These are phyloP conservation scores for Rhodeus uyekii DNA, from an alignment of 2,797 vertebrate genomes.

Conservation along the genomic window DNA sequence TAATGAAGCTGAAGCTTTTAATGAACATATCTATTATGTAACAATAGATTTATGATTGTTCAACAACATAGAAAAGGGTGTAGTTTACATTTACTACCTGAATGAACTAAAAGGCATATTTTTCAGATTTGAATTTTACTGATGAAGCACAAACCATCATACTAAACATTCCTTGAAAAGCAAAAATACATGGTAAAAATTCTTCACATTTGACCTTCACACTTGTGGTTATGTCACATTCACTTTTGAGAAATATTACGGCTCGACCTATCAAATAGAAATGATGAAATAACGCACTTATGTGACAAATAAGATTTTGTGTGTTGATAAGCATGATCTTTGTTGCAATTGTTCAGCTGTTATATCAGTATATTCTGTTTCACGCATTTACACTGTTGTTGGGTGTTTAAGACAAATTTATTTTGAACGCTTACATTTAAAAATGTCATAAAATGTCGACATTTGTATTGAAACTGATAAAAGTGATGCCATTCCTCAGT, in stretches of 20 bases:
- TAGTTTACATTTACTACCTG: conserved; percentile 24
- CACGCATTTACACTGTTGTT: conserved; percentile 22
- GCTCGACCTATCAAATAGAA: conserved; percentile 20
- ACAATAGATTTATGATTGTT: neutral
- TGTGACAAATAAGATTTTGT: conserved; percentile 24
- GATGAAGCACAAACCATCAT: conserved; percentile 37
- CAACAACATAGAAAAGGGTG: neutral
- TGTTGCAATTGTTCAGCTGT: conserved; percentile 50
- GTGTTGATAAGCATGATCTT: conserved; percentile 51
- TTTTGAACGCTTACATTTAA: conserved; percentile 18
- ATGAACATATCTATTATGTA: conserved; percentile 1
- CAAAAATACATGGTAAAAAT: neutral
- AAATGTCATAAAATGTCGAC: too few species aligned
- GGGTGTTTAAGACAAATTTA: conserved; percentile 7
- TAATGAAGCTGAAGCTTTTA: conserved; percentile 12
- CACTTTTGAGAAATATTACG: conserved; percentile 17
- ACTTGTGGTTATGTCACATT: neutral
- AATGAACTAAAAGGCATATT: neutral
- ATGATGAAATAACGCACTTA: conserved; percentile 20
- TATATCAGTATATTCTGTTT: conserved; percentile 36
- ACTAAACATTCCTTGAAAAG: conserved; percentile 18
- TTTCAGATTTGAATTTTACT: conserved; percentile 23
- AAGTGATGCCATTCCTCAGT: neutral
- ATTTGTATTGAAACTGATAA: conserved; percentile 22
- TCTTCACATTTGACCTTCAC: conserved; percentile 18